Conservation (phyloP, 2,113 vertebrate genomes). For the Plestiodon gilberti region DNA sequence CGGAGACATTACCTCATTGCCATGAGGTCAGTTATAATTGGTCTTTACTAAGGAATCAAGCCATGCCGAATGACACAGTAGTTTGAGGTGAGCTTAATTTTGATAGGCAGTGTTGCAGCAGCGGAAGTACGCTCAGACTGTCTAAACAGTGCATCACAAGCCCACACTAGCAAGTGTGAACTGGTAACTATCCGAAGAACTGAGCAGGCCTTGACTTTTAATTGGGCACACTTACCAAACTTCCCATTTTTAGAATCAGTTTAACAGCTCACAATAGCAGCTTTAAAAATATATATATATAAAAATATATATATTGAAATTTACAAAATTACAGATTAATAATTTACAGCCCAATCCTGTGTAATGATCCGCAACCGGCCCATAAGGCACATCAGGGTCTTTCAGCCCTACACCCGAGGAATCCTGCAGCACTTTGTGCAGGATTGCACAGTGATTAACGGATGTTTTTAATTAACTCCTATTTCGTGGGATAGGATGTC, state of each 20-base stretch:
- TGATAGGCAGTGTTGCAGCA: slow-evolving; percentile 37
- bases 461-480: too few relatives aligned
- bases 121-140: not conserved
- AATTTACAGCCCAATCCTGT: too few relatives aligned
- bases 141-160: not conserved
- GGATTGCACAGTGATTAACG: too few relatives aligned
- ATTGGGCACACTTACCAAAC: not conserved
- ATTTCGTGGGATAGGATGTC: too few relatives aligned
- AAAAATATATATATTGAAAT: too few relatives aligned
- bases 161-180: not conserved
- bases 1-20: slow-evolving; percentile 71
- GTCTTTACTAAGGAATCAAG: slow-evolving; percentile 55
- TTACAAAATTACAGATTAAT: too few relatives aligned
- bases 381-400: too few relatives aligned
- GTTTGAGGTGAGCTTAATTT: slow-evolving; percentile 54
- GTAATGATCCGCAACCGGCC: too few relatives aligned
- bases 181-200: accelerated
- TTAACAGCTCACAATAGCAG: not conserved
- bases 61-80: slow-evolving; percentile 48
- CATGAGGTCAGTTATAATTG: slow-evolving; percentile 64
- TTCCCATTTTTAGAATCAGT: not conserved
- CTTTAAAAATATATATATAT: too few relatives aligned
- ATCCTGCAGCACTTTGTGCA: too few relatives aligned
- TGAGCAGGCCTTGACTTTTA: not conserved
- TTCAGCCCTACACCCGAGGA: too few relatives aligned